phyloP scores from a whole-genome alignment of 2,888 invertebrate genomes.

The Eupithecia subumbrata region DNA sequence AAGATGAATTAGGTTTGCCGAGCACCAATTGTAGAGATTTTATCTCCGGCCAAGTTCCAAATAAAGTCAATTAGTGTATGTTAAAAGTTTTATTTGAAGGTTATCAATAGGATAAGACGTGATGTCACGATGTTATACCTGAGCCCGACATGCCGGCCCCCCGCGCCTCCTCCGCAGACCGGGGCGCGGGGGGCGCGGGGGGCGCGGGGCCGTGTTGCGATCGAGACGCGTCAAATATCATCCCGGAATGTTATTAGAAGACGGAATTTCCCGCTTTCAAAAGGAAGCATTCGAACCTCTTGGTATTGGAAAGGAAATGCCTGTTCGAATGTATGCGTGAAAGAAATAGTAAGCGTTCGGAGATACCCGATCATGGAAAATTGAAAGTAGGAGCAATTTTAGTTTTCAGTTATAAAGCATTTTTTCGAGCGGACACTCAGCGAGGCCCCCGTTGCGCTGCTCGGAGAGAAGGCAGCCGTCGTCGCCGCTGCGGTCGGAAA shows the following conservation, averaged over 20 bases:
- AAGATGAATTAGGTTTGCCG: neutral
- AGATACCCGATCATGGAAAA: neutral
- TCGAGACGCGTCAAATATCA: constrained; percentile 68
- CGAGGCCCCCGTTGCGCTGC: neutral
- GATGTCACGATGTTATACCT: neutral
- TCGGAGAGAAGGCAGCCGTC: no score
- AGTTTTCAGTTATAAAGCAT: neutral
- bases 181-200: no score
- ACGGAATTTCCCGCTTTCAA: constrained; percentile 62
- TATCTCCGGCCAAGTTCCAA: neutral
- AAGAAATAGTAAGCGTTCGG: constrained; percentile 30
- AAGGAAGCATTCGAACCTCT: constrained; percentile 55
- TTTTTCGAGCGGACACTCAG: neutral
- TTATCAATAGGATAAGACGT: neutral
- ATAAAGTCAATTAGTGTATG: neutral
- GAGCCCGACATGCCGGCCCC: neutral
- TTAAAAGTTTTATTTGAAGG: neutral
- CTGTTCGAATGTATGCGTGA: constrained; percentile 32
- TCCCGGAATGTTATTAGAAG: constrained; percentile 78
- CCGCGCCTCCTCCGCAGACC: no score
- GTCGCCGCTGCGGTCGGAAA: no score
- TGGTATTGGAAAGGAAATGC: constrained; percentile 28
- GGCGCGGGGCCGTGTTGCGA: constrained; percentile 57
- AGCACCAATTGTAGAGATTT: neutral
- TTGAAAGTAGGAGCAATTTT: neutral